Conservation (phyloP, 2,113 vertebrate species). For the Cyanoramphus novaezelandiae region DNA sequence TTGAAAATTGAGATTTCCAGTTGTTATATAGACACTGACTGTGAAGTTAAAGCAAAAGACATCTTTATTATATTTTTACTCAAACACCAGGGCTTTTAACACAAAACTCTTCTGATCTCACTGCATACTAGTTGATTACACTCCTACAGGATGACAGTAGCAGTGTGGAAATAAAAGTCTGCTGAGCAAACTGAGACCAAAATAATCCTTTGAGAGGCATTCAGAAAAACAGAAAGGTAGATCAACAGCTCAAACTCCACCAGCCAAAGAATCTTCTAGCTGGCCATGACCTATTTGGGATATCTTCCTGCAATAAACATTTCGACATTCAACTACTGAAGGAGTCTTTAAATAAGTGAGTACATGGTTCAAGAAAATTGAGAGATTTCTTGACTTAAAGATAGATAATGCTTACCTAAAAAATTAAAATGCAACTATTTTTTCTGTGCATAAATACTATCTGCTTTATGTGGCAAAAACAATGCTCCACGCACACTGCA, state of each 20-base stretch:
- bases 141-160: background rate
- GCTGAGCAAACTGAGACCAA: background rate
- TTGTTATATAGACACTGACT: fast-evolving
- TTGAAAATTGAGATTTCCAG: background rate
- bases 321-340: background rate
- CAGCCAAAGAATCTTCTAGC: background rate
- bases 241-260: conserved; percentile 7
- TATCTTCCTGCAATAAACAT: background rate
- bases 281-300: background rate
- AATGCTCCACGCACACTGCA: fast-evolving
- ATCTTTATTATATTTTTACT: background rate
- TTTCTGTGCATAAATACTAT: background rate
- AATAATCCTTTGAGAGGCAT: background rate
- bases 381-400: background rate
- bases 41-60: background rate
- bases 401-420: background rate
- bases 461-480: background rate
- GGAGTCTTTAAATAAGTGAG: background rate
- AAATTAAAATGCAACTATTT: background rate
- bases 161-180: background rate
- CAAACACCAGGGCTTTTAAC: background rate
- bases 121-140: background rate
- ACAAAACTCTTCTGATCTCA: background rate
- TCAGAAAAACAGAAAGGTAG: background rate
- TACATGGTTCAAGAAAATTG: background rate